A percentile compares a stretch with the other conserved stretches of the same genome.
Conservation (phyloP, 2,888 invertebrate genomes). For the Drosophila phalerata region DNA sequence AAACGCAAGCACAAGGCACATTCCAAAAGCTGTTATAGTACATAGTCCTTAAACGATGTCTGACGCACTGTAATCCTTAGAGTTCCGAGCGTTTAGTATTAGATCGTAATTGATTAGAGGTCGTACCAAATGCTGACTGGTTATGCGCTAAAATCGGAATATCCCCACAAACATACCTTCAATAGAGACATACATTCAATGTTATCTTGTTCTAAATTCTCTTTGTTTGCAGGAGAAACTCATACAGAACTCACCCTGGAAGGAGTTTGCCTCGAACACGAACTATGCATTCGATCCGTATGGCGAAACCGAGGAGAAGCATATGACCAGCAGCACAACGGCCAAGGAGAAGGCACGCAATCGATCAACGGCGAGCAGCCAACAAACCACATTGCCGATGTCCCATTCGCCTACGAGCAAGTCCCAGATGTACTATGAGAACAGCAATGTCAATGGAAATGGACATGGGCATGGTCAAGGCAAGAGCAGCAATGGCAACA, state of each 20-base stretch:
- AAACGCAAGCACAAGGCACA: conserved; percentile 66
- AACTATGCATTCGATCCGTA: conserved; percentile 96
- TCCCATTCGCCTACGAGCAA: conserved; percentile 85
- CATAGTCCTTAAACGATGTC: conserved; percentile 40
- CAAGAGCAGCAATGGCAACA: conserved; percentile 60
- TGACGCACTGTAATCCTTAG: conserved; percentile 33
- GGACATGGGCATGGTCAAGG: conserved; percentile 48
- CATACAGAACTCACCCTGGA: conserved; percentile 94
- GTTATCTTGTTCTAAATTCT: conserved; percentile 8
- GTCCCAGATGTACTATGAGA: conserved; percentile 84
- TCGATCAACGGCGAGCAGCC: conserved; percentile 78
- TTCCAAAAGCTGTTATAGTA: conserved; percentile 52
- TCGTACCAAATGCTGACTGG: conserved; percentile 84
- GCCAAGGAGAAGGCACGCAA: conserved; percentile 81
- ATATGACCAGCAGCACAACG: conserved; percentile 68
- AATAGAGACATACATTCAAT: background rate
- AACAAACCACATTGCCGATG: conserved; percentile 85
- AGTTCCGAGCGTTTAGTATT: conserved; percentile 23
- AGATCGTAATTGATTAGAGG: conserved; percentile 23
- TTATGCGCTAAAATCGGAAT: conserved; percentile 58
- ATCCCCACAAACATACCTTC: background rate
- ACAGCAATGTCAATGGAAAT: conserved; percentile 60
- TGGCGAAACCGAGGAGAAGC: conserved; percentile 92
- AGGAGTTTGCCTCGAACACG: conserved; percentile 92
- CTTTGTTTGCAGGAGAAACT: conserved; percentile 89